Evolutionary conservation across 2,797 vertebrate species (phyloP).

Genomic region (Bufotes viridis): DNA sequence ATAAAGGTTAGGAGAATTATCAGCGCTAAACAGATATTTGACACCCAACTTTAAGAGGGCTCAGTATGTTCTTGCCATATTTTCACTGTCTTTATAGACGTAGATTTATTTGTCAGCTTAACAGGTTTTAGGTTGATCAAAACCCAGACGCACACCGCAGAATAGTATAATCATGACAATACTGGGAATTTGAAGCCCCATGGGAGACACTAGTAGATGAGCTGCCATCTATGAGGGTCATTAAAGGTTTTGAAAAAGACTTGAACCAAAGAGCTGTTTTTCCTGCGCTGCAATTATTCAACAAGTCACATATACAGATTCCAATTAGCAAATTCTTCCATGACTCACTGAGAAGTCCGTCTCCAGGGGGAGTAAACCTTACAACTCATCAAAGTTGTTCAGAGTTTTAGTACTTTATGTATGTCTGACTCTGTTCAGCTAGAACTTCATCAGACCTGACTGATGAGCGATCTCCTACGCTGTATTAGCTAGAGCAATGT

Average conservation of each 20-base stretch:
- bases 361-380: background rate
- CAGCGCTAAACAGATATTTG: background rate
- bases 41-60: background rate
- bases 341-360: background rate
- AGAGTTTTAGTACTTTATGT: background rate
- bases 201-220: background rate
- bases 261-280: background rate
- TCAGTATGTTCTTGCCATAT: background rate
- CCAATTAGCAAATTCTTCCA: conserved; percentile 34
- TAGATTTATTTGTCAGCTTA: background rate
- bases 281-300: conserved; percentile 25
- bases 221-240: background rate
- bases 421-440: background rate
- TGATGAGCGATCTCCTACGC: background rate
- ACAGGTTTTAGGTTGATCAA: background rate
- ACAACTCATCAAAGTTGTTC: background rate
- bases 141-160: background rate
- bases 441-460: background rate
- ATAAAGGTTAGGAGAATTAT: background rate
- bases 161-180: background rate
- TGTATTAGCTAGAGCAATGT: background rate
- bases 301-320: conserved; percentile 23
- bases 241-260: background rate
- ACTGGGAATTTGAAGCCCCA: background rate
- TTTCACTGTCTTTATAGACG: too few relatives aligned